Evolutionary conservation across 2,888 invertebrate genomes (phyloP).

Genomic region (Dicyrtoma fusca): DNA sequence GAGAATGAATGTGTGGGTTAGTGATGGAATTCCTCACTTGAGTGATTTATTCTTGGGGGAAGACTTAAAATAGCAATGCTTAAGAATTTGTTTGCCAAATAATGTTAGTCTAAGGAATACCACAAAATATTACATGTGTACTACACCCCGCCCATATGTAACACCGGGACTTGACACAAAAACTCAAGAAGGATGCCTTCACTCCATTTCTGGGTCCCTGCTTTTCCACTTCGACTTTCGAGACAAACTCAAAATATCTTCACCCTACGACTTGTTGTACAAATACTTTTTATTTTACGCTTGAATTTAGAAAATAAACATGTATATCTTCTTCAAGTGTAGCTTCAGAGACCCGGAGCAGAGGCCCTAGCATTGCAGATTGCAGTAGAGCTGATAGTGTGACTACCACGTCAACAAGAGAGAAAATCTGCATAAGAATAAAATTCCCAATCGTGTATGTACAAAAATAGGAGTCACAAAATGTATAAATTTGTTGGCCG

Average conservation of each 20-base stretch:
- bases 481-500: background rate
- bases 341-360: background rate
- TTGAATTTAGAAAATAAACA: too few relatives aligned
- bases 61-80: constrained; percentile 55
- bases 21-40: constrained; percentile 54
- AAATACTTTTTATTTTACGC: too few relatives aligned
- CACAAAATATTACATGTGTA: constrained; percentile 51
- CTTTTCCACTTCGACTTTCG: too few relatives aligned
- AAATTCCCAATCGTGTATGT: too few relatives aligned
- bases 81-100: constrained; percentile 52
- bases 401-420: too few relatives aligned
- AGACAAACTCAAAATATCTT: background rate
- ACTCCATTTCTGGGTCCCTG: too few relatives aligned
- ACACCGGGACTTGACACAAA: constrained; percentile 37
- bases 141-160: constrained; percentile 50
- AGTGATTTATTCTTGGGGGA: constrained; percentile 54
- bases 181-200: background rate
- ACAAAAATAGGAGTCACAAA: background rate
- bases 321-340: background rate
- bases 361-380: too few relatives aligned
- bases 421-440: too few relatives aligned
- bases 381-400: too few relatives aligned
- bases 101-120: constrained; percentile 47
- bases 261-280: background rate
- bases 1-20: constrained; percentile 54